These are phyloP conservation scores for Serrognathus titanus DNA, from an alignment of 2,888 invertebrate genomes.

Conservation along the genomic window DNA sequence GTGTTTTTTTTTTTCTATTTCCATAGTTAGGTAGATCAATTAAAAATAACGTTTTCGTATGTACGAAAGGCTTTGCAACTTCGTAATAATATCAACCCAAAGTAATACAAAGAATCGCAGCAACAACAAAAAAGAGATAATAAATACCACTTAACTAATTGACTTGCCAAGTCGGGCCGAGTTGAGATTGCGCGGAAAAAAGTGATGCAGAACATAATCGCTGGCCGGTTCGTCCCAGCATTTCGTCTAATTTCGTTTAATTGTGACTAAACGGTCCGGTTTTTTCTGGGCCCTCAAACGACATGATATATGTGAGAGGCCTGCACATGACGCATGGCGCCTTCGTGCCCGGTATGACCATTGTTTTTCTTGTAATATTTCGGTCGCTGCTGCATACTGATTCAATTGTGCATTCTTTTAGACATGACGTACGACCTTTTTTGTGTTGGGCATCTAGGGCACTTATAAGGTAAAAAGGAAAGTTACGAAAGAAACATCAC, in stretches of 20 bases:
- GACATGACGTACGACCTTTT: not conserved
- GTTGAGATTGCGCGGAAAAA: not conserved
- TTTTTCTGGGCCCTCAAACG: constrained; percentile 5
- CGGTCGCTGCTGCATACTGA: constrained; percentile 16
- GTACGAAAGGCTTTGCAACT: no score
- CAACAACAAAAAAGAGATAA: no score
- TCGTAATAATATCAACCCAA: no score
- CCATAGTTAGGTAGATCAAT: no score
- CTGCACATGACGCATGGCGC: constrained; percentile 14
- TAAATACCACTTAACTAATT: no score
- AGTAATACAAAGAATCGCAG: no score
- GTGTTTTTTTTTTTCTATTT: no score
- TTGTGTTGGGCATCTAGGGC: no score
- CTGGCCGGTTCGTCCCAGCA: not conserved
- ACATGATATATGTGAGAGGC: constrained; percentile 11
- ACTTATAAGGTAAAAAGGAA: no score
- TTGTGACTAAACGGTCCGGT: constrained; percentile 5
- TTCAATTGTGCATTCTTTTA: not conserved
- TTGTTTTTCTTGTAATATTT: constrained; percentile 21
- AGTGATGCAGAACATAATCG: constrained; percentile 7
- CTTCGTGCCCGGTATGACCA: constrained; percentile 20
- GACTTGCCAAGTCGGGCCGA: no score
- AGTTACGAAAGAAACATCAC: no score
- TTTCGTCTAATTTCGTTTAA: constrained; percentile 12
- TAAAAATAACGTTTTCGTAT: no score